Evolutionary conservation across 2,888 invertebrate species (phyloP).

Genomic region (Diarsia mendica): DNA sequence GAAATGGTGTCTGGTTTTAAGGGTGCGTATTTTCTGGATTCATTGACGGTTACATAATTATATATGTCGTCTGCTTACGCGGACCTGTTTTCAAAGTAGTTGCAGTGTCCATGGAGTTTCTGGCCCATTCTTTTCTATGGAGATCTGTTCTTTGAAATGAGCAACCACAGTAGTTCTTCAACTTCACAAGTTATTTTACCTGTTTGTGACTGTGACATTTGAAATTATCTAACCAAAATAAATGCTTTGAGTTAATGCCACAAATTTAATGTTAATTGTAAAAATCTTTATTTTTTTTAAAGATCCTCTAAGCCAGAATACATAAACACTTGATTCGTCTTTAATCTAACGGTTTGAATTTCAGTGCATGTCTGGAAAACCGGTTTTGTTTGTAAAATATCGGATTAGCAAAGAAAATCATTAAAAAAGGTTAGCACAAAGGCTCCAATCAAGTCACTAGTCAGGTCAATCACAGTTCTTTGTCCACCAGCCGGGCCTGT

Average conservation of each 20-base stretch:
- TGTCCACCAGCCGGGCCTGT: background rate
- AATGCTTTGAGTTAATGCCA: no score
- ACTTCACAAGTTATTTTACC: no score
- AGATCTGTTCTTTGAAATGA: no score
- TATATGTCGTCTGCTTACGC: background rate
- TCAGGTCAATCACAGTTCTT: constrained; percentile 12
- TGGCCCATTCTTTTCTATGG: no score
- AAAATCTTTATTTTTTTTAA: background rate
- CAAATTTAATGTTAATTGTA: background rate
- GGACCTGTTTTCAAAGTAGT: background rate
- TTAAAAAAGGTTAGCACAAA: background rate
- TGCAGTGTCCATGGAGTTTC: no score
- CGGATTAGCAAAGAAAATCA: background rate
- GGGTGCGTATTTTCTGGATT: background rate
- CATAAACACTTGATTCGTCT: background rate
- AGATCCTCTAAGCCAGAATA: no score
- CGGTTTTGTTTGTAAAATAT: background rate
- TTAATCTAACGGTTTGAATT: background rate
- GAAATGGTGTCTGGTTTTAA: background rate
- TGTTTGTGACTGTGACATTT: no score
- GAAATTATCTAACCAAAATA: no score
- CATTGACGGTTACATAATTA: background rate
- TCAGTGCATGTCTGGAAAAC: background rate
- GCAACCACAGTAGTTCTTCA: no score
- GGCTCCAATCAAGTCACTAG: constrained; percentile 1